These are phyloP conservation scores for Eucriotettix oculatus DNA, from an alignment of 2,888 invertebrate species.

Conservation along the genomic window DNA sequence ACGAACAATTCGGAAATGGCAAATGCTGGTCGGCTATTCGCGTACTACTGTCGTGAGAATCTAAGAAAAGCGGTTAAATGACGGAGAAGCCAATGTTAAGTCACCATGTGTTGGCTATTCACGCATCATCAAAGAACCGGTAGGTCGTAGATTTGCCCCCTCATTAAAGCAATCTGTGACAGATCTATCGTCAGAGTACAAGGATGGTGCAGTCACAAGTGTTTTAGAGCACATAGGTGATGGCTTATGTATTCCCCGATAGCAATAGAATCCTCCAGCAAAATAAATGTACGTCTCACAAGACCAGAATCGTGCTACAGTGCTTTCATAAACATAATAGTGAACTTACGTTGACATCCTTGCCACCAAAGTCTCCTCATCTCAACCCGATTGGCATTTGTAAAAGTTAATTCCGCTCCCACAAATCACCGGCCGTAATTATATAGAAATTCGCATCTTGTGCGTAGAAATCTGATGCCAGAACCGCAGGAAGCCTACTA, in stretches of 20 bases:
- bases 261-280: not conserved
- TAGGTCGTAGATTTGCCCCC: not conserved
- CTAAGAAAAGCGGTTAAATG: not conserved
- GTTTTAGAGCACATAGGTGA: not conserved
- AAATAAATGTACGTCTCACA: not conserved
- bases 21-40: not conserved
- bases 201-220: not conserved
- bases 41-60: not conserved
- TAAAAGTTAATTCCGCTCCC: too few species aligned
- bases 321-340: not conserved
- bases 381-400: not conserved
- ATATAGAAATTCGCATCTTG: not conserved
- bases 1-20: not conserved
- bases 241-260: not conserved
- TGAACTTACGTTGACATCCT: not conserved
- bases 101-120: not conserved
- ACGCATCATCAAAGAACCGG: not conserved
- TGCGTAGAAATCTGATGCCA: not conserved
- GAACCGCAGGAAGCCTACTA: not conserved
- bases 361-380: not conserved
- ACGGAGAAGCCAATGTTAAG: not conserved
- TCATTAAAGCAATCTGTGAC: not conserved
- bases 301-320: not conserved
- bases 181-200: not conserved
- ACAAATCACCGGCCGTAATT: not conserved